Evolutionary conservation across 2,888 invertebrate genomes (phyloP).

Genomic region (Phrixothrix hirtus): DNA sequence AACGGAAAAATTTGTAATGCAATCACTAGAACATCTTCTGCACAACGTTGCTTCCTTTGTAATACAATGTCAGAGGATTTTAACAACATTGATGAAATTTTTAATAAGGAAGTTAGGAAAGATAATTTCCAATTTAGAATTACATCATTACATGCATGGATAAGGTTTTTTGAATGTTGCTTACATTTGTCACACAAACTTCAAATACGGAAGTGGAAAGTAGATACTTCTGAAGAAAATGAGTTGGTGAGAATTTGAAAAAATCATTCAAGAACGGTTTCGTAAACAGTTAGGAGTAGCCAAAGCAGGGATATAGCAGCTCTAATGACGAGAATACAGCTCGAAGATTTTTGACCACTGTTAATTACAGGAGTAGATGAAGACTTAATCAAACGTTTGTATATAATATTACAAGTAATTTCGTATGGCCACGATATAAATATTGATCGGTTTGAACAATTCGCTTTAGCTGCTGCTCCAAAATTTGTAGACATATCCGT

Average conservation of each 20-base stretch:
- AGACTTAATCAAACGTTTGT: no score
- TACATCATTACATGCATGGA: conserved; percentile 17
- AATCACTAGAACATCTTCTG: conserved; percentile 1
- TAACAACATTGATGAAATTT: conserved; percentile 8
- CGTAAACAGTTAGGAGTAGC: no score
- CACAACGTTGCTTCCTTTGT: conserved; percentile 4
- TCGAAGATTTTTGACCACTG: no score
- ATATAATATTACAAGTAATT: no score
- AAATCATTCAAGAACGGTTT: background rate
- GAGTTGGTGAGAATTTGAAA: background rate
- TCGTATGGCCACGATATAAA: no score
- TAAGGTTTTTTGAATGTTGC: conserved; percentile 19
- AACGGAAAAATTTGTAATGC: conserved; percentile 7
- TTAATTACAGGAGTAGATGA: no score
- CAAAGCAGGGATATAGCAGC: no score
- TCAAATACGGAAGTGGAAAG: background rate
- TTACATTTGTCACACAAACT: conserved; percentile 11
- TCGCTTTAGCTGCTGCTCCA: no score
- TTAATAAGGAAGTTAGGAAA: background rate
- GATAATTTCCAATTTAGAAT: conserved; percentile 7
- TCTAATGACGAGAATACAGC: no score
- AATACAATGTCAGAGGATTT: conserved; percentile 4
- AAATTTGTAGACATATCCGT: no score
- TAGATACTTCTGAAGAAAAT: background rate
- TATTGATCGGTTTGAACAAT: no score